Percentiles rank a stretch among this genome's conserved stretches.
These are phyloP conservation scores for Sinopyrophorus schimmeli DNA, from an alignment of 2,888 invertebrate species.

Conservation along the genomic window DNA sequence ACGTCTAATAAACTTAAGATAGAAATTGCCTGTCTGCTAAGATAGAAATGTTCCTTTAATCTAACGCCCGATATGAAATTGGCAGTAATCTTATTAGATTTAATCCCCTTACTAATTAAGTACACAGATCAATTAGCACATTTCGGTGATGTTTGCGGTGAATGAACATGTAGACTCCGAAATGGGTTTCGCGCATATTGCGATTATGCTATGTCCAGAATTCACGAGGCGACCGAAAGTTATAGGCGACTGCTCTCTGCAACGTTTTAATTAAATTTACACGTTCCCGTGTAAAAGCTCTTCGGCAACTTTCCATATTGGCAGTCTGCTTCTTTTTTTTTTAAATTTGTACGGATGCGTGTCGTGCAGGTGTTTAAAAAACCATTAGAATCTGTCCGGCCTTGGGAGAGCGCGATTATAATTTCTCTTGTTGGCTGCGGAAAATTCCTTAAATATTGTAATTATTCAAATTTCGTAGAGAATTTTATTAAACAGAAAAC, in stretches of 20 bases:
- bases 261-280: conserved; percentile 17
- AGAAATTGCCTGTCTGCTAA: conserved; percentile 4
- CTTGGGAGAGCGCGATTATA: no score
- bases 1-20: conserved; percentile 12
- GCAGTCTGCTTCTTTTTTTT: no score
- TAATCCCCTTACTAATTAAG: conserved; percentile 28
- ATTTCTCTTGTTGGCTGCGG: no score
- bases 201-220: conserved; percentile 35
- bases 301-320: no score
- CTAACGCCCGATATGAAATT: conserved; percentile 22
- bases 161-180: conserved; percentile 23
- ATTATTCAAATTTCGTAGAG: no score
- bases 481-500: no score
- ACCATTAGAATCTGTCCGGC: no score
- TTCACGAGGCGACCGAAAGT: conserved; percentile 24
- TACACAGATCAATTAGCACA: conserved; percentile 33
- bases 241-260: conserved; percentile 20
- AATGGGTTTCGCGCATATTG: conserved; percentile 29
- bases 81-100: conserved; percentile 29
- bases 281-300: no score
- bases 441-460: no score
- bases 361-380: no score
- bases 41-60: conserved; percentile 18
- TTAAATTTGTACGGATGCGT: no score
- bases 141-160: conserved; percentile 27